phyloP scores from a whole-genome alignment of 2,888 invertebrate genomes.

The Erebia palarica region DNA sequence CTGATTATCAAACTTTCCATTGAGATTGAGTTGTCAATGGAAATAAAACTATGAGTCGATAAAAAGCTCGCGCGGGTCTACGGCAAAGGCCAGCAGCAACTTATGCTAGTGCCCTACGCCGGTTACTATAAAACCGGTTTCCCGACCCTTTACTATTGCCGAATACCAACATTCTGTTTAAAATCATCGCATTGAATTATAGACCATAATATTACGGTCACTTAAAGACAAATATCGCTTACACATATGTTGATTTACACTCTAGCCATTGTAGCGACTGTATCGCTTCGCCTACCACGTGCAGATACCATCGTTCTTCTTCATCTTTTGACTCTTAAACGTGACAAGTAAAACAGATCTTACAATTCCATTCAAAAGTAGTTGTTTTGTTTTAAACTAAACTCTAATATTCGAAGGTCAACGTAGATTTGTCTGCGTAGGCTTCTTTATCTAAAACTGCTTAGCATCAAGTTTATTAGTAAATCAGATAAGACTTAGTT shows the following conservation, averaged over 20 bases:
- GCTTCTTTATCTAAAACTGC: conserved; percentile 49
- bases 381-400: conserved; percentile 1
- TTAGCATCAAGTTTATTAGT: conserved; percentile 55
- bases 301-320: conserved; percentile 72
- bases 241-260: background rate
- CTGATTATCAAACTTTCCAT: conserved; percentile 35
- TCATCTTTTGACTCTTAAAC: conserved; percentile 66
- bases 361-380: background rate
- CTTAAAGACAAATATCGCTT: conserved; percentile 23
- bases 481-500: conserved; percentile 63
- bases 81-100: conserved; percentile 29
- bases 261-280: conserved; percentile 44
- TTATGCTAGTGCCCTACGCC: conserved; percentile 66
- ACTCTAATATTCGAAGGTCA: conserved; percentile 30
- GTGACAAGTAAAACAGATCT: conserved; percentile 26
- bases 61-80: conserved; percentile 38
- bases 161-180: conserved; percentile 9
- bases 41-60: conserved; percentile 39
- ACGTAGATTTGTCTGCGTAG: conserved; percentile 45
- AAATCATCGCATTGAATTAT: conserved; percentile 14
- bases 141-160: conserved; percentile 51
- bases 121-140: conserved; percentile 73
- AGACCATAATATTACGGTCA: conserved; percentile 7
- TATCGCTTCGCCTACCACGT: conserved; percentile 42
- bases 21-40: conserved; percentile 36